Conservation (phyloP, 2,888 invertebrate species). For the Odontocolon sp. region DNA sequence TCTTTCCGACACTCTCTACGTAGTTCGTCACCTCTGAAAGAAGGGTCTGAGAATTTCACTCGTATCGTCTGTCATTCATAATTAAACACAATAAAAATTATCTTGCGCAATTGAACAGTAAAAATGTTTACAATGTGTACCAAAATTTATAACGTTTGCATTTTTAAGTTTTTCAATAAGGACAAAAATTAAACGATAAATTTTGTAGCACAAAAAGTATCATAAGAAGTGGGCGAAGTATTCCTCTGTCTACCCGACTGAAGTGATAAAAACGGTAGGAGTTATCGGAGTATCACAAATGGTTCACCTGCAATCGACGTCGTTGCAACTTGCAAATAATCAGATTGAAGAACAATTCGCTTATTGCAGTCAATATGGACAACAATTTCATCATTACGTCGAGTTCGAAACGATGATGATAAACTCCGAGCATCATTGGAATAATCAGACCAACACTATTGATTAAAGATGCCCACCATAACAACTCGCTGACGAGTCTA, state of each 20-base stretch:
- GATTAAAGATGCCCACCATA: constrained; percentile 64
- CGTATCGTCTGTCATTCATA: too few relatives aligned
- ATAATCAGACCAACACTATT: constrained; percentile 62
- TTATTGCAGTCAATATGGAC: constrained; percentile 68
- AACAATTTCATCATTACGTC: constrained; percentile 66
- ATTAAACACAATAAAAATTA: too few relatives aligned
- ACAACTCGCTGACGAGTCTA: constrained; percentile 54
- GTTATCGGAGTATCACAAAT: background rate
- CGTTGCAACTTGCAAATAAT: constrained; percentile 65
- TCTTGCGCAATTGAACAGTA: background rate
- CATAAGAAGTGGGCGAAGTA: too few relatives aligned
- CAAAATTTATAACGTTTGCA: too few relatives aligned
- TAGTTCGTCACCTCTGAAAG: constrained; percentile 65
- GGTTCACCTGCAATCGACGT: constrained; percentile 66
- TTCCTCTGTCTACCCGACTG: too few relatives aligned
- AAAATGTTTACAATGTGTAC: background rate
- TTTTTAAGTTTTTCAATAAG: too few relatives aligned
- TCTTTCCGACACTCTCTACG: constrained; percentile 42
- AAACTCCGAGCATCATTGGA: constrained; percentile 65
- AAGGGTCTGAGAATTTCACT: constrained; percentile 61
- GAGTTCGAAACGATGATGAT: constrained; percentile 62
- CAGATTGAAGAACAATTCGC: constrained; percentile 68
- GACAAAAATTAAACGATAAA: too few relatives aligned
- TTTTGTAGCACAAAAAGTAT: too few relatives aligned
- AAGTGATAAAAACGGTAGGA: background rate